phyloP scores from a whole-genome alignment of 2,888 invertebrate genomes.

The Tromatobia lineatoria region DNA sequence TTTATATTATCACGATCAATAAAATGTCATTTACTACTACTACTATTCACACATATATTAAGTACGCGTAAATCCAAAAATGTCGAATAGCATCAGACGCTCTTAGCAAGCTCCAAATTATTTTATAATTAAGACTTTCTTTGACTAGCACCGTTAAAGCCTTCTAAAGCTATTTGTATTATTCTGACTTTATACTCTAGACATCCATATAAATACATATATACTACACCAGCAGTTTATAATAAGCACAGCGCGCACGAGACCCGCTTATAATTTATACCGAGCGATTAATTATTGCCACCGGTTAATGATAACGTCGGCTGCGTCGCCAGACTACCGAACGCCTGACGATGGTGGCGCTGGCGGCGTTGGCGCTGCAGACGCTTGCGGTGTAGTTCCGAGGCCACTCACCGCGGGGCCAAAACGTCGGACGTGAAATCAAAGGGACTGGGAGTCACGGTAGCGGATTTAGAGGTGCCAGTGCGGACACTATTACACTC shows the following conservation, averaged over 20 bases:
- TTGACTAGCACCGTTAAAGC: background rate
- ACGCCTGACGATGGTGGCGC: background rate
- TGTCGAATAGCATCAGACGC: background rate
- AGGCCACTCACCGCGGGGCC: background rate
- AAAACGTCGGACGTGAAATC: conserved; percentile 30
- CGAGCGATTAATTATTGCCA: conserved; percentile 74
- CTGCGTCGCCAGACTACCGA: conserved; percentile 33
- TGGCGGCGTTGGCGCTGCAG: background rate
- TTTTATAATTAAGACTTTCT: conserved; percentile 16
- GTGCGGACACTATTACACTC: conserved; percentile 41
- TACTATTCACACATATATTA: background rate
- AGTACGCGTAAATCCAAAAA: background rate
- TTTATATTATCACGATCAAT: too few relatives aligned
- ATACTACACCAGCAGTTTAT: background rate
- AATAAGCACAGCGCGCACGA: conserved; percentile 21
- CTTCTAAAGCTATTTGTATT: conserved; percentile 27
- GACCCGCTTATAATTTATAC: conserved; percentile 69
- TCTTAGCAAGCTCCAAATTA: conserved; percentile 16
- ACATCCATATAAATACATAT: background rate
- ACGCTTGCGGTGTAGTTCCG: background rate
- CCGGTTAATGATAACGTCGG: conserved; percentile 74
- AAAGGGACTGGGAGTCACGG: conserved; percentile 59
- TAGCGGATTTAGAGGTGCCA: conserved; percentile 62
- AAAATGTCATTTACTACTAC: too few relatives aligned
- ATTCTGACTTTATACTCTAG: conserved; percentile 1